Base-by-base conservation (phyloP, 2,888 invertebrate genomes). In the Dicycla oo region DNA sequence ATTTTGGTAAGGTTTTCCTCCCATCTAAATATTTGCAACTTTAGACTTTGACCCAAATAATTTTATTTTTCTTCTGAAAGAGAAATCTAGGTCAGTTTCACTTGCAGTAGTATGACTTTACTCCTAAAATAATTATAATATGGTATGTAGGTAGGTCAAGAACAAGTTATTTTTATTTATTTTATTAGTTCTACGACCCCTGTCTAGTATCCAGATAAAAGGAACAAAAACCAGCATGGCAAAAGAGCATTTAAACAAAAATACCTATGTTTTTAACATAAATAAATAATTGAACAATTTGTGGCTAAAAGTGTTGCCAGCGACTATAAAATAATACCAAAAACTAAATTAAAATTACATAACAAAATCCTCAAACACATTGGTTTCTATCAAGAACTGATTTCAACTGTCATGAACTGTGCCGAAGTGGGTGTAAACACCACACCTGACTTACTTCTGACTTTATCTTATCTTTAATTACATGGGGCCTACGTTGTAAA, bases 391-490 rank as follows among this genome's bases (percentile, higher is more conserved):
- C 54, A 69, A 43, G 23, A 65, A 56, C 54, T 54, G 30, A 71
- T 66, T 77, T 66, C 62, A 80, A 58, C 57, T 62, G 70, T 65
- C 69, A 51, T 65, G 60, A 64, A 65, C 40, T 40, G 67, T 64
- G 63, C 47, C 63, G 56, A 61, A 66, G n/a, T 49, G 23, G 56
- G 61, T 57, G 68, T 71, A 66, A 82, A 83, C 26, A 80, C 54
- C 70, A 71, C 75, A 49, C 72, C 62, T 79, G 69, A 78, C 80
- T 80, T 80, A 80, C 80, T 80, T 80, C 26, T 61, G 54, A 13
- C 68, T 70, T 73, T 85, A 84, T 84, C 84, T 84, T 85, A 85
- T 85, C 84, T 67, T 51, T 76, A 78, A 84, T 85, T 82, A 83
- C 77, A 77, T 61, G 64, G 34, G 66, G 75, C 75, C 77, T 72